Percentiles rank a stretch among this genome's conserved stretches.
Evolutionary conservation across 2,113 vertebrate genomes (phyloP).

Genomic region (Speoplatyrhinus poulsoni): DNA sequence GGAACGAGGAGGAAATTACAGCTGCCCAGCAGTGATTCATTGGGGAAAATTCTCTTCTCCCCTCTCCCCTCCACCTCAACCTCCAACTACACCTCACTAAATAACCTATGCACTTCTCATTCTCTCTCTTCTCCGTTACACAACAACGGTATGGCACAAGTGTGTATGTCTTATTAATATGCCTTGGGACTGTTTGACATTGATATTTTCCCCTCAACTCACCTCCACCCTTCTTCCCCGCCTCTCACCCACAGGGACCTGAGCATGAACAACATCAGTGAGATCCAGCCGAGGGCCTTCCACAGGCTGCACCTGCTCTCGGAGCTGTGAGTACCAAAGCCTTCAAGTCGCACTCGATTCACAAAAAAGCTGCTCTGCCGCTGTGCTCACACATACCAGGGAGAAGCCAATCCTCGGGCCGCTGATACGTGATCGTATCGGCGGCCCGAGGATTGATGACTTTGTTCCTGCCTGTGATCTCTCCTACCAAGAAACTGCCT

Average conservation of each 20-base stretch:
- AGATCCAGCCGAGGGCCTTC: constrained; percentile 82
- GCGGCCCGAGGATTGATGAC: constrained; percentile 53
- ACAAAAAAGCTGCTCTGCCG: constrained; percentile 28
- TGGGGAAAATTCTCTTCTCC: constrained; percentile 68
- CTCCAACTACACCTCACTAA: not conserved
- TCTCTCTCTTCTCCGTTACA: not conserved
- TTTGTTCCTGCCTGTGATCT: constrained; percentile 59
- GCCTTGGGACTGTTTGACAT: constrained; percentile 26
- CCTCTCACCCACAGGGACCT: constrained; percentile 81
- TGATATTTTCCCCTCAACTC: constrained; percentile 28
- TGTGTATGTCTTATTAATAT: too few species aligned
- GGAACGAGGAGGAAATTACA: constrained; percentile 75
- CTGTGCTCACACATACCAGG: constrained; percentile 44
- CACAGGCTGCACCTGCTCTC: constrained; percentile 86
- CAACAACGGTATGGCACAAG: too few species aligned
- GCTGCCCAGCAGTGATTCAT: constrained; percentile 76
- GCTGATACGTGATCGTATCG: constrained; percentile 27
- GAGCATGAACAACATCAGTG: constrained; percentile 97
- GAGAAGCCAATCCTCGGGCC: constrained; percentile 31
- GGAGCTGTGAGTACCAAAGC: constrained; percentile 88
- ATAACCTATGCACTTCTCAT: not conserved
- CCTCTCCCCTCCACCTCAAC: constrained; percentile 36
- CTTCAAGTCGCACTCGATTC: constrained; percentile 30
- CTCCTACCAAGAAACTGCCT: constrained; percentile 59
- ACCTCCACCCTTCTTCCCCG: constrained; percentile 36